Conservation (phyloP, 2,113 vertebrate genomes). For the Psophia crepitans region DNA sequence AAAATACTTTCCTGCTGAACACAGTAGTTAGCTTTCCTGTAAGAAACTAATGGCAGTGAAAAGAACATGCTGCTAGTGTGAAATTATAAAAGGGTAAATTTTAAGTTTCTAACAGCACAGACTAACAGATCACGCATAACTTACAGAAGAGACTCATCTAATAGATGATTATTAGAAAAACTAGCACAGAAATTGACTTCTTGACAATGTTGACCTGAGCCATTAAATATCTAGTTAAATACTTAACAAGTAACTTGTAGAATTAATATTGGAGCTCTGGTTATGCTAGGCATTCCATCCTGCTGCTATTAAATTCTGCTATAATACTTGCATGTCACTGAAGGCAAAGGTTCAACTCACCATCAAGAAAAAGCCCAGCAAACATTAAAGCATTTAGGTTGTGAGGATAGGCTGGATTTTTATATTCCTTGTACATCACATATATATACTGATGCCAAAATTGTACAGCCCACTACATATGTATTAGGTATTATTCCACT, state of each 20-base stretch:
- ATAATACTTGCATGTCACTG: no score
- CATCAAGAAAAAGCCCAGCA: background rate
- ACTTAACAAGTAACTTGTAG: background rate
- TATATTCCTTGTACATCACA: background rate
- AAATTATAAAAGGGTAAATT: background rate
- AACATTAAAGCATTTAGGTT: background rate
- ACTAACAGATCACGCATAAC: background rate
- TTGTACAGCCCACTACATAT: background rate
- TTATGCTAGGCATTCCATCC: background rate
- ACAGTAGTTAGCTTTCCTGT: background rate
- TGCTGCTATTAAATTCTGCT: background rate
- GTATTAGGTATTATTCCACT: background rate
- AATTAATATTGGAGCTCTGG: background rate
- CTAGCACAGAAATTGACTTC: background rate
- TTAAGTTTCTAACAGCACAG: background rate
- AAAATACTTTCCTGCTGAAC: background rate
- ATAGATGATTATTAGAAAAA: background rate
- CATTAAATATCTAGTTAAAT: background rate
- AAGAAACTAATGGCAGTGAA: background rate
- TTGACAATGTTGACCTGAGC: background rate
- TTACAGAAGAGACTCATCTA: background rate
- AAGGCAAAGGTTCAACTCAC: background rate
- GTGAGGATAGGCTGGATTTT: background rate
- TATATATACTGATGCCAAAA: background rate
- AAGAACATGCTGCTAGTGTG: background rate